Evolutionary conservation across 2,113 vertebrate genomes (phyloP), one percentile per base, ranked within the genome.

Genomic region (Syngnathoides biaculeatus): DNA sequence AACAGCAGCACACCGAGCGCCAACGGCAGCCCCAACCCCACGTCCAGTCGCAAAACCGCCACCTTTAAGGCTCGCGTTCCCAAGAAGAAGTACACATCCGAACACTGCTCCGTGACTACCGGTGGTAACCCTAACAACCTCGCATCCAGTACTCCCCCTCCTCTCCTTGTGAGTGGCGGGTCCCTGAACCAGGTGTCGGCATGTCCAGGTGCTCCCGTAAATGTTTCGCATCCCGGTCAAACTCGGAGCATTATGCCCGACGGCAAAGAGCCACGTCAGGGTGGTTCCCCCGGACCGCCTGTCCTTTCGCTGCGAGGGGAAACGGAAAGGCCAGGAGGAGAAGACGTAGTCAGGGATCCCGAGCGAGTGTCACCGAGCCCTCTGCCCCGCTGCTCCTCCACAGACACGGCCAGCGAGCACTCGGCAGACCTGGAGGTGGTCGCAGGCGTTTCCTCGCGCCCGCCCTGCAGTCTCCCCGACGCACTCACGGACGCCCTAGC

Each of bases 401-500:
- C 95, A 0, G 95, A 97, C 89, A 97, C 95, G 0, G 95, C 95
- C 74, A 96, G 95, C 0, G 95, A 97, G 81, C 94, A 95, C 82
- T 96, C 95, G 0, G 93, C 94, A 0, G 95, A 96, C 57, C 73
- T 94, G 65, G 94, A 95, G 61, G 91, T 90, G 6, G 79, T 78
- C 9, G 68, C 59, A 1, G 81, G 86, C 64, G 30, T 12, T n/a
- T 75, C 56, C 5, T 47, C 68, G 13, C 77, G 56, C 20, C 52
- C 12, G 62, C 43, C 64, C 0, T 39, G 70, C 57, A 67, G 79
- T 55, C 79, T 92, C 38, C 71, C 90, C 0, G 84, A 89, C 2
- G 82, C 88, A 0, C 71, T 93, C 61, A 82, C 93, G n/a, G 72
- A 92, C 48, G 82, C 89, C 79, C 76, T 93, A 52, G 86, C 94